These are phyloP conservation scores for Hedya salicella DNA, from an alignment of 2,888 invertebrate genomes.

Conservation along the genomic window DNA sequence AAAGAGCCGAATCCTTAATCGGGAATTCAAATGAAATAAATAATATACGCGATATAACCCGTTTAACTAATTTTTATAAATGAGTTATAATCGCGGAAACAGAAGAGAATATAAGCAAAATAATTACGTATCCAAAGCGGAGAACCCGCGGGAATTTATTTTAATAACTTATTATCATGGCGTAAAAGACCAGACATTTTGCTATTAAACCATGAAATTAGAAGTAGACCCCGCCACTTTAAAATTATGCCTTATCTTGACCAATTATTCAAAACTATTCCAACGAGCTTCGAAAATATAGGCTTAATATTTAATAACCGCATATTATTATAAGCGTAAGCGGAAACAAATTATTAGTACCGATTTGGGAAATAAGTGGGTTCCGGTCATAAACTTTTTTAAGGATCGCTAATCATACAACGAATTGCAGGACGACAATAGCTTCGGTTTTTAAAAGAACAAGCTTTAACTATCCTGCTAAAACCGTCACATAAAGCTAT, in stretches of 20 bases:
- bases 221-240: constrained; percentile 15
- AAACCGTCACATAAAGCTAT: no score
- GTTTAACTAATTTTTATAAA: no score
- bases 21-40: no score
- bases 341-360: constrained; percentile 19
- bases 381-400: not conserved
- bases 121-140: no score
- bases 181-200: constrained; percentile 23
- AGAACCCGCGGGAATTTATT: no score
- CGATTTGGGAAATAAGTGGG: constrained; percentile 1
- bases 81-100: no score
- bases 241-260: constrained; percentile 29
- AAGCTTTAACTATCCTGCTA: no score
- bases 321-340: constrained; percentile 16
- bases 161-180: not conserved
- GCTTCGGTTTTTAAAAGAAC: no score
- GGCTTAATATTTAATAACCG: constrained; percentile 21
- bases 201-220: constrained; percentile 36
- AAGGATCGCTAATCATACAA: not conserved
- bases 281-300: constrained; percentile 31
- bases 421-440: no score
- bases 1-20: no score
- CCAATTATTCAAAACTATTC: constrained; percentile 36
- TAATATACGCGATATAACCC: no score
- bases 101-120: no score